Percentiles rank a stretch among this genome's conserved stretches.
Conservation (phyloP, 1,140 invertebrate species). For the Tenebrio molitor region DNA sequence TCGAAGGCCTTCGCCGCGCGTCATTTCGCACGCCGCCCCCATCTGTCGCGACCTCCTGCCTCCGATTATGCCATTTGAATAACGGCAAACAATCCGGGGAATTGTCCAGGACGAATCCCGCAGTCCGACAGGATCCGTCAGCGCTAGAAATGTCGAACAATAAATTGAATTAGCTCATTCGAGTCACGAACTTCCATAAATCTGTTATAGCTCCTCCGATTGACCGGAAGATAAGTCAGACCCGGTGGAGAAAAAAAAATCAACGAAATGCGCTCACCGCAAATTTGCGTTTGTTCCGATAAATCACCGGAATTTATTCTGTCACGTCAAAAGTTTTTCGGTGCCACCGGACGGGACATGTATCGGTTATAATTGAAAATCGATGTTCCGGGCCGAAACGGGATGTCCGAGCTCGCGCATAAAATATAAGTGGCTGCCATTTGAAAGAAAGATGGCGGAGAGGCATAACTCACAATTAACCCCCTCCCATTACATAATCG, state of each 20-base stretch:
- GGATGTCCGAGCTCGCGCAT: background rate
- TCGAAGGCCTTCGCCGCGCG: background rate
- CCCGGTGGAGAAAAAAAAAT: no score
- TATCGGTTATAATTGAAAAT: constrained; percentile 20
- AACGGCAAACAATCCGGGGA: constrained; percentile 24
- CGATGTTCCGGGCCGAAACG: background rate
- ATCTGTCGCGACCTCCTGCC: background rate
- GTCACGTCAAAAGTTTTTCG: no score
- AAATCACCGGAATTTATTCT: no score
- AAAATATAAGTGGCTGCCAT: background rate
- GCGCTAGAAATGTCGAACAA: constrained; percentile 16
- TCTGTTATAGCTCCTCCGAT: constrained; percentile 33
- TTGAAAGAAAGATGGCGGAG: background rate
- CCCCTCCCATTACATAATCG: no score
- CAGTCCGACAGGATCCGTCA: constrained; percentile 15
- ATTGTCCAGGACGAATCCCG: background rate
- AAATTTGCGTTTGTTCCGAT: no score
- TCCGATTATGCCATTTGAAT: constrained; percentile 17
- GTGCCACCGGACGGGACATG: background rate
- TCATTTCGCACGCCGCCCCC: background rate
- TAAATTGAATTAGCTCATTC: constrained; percentile 32
- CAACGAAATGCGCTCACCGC: no score
- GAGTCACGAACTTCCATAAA: constrained; percentile 36
- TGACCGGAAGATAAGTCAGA: constrained; percentile 19
- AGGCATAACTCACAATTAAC: background rate